These are phyloP conservation scores for Melanotaenia maccullochi DNA, from an alignment of 2,797 vertebrate genomes.

Conservation along the genomic window DNA sequence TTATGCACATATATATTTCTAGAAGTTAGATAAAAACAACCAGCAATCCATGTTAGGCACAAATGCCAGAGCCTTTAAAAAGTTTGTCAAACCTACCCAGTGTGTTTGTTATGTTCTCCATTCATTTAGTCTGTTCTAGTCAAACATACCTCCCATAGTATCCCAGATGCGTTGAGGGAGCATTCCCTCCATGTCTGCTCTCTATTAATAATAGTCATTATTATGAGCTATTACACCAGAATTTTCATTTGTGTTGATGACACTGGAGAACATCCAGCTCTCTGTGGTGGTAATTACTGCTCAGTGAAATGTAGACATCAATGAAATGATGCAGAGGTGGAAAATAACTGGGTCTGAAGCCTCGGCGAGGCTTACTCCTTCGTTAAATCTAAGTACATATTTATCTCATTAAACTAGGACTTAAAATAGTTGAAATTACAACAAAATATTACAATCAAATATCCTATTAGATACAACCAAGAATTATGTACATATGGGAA, in stretches of 20 bases:
- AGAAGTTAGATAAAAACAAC: background rate
- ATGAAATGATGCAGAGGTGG: conserved; percentile 67
- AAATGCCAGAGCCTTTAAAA: conserved; percentile 28
- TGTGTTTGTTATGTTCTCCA: conserved; percentile 15
- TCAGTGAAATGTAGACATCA: conserved; percentile 71
- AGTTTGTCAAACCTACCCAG: conserved; percentile 27
- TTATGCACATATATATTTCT: background rate
- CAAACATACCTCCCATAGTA: conserved; percentile 19
- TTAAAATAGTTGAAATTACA: conserved; percentile 61
- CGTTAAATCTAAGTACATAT: conserved; percentile 62
- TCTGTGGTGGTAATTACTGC: conserved; percentile 68
- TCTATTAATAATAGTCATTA: conserved; percentile 64
- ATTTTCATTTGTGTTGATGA: conserved; percentile 64
- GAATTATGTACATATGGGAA: conserved; percentile 50
- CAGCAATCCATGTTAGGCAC: background rate
- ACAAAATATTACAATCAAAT: conserved; percentile 59
- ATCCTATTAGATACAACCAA: conserved; percentile 53
- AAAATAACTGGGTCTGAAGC: conserved; percentile 61
- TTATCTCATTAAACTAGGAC: conserved; percentile 58
- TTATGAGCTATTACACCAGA: conserved; percentile 63
- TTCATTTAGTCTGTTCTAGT: conserved; percentile 22
- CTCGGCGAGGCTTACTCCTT: conserved; percentile 36
- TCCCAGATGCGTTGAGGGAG: conserved; percentile 31
- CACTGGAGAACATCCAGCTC: conserved; percentile 62
- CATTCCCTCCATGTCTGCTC: conserved; percentile 30